Evolutionary conservation across 1,140 invertebrate species (phyloP).

Genomic region (Diploscapter pachys): DNA sequence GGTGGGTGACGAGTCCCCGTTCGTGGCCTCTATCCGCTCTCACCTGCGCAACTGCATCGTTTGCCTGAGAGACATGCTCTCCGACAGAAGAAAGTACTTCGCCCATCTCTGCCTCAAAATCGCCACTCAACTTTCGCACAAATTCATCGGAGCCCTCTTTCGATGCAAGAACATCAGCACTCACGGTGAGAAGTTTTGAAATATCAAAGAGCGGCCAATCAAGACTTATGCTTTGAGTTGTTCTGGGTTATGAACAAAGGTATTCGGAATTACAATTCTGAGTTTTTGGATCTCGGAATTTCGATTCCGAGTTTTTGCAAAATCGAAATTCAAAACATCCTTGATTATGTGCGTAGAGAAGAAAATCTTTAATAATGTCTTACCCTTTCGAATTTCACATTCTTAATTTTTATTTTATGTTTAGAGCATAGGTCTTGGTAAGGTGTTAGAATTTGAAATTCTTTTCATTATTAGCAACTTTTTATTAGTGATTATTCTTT

Average conservation of each 20-base stretch:
- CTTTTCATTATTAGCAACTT: too few relatives aligned
- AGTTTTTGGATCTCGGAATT: too few relatives aligned
- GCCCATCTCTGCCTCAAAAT: constrained; percentile 96
- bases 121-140: constrained; percentile 73
- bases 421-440: background rate
- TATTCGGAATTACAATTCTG: too few relatives aligned
- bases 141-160: constrained; percentile 86
- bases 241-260: too few relatives aligned
- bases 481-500: too few relatives aligned
- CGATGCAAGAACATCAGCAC: constrained; percentile 84
- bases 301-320: too few relatives aligned
- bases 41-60: constrained; percentile 86
- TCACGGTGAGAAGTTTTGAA: constrained; percentile 17
- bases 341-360: too few relatives aligned
- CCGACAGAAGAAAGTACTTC: constrained; percentile 92
- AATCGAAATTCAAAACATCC: too few relatives aligned
- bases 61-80: constrained; percentile 82
- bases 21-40: constrained; percentile 81
- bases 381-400: background rate
- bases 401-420: background rate
- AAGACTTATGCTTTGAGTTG: too few relatives aligned
- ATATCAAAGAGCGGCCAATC: too few relatives aligned
- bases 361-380: background rate
- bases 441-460: too few relatives aligned
- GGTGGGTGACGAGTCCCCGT: constrained; percentile 93